Evolutionary conservation across 1,140 invertebrate species (phyloP).

Genomic region (Bombyx mori): ASM3026992v2 NC_085127.1:8746001-8746500

Average conservation of each 20-base stretch:
- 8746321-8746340: neutral
- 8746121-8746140: neutral
- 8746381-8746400: constrained; percentile 35
- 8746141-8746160: neutral
- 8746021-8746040: no score
- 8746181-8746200: constrained; percentile 2
- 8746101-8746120: no score
- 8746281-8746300: neutral
- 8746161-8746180: constrained; percentile 2
- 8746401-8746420: constrained; percentile 43
- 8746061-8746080: no score
- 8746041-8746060: no score
- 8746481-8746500: constrained; percentile 26
- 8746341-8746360: constrained; percentile 6
- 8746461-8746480: constrained; percentile 31
- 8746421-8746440: constrained; percentile 56
- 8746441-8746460: constrained; percentile 33
- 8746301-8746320: neutral
- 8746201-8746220: neutral
- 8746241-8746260: neutral
- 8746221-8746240: neutral
- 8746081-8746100: no score
- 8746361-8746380: constrained; percentile 48
- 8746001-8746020: no score
- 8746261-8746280: neutral